Evolutionary conservation across 2,888 invertebrate species (phyloP).

Genomic region (Anagyrus pseudococci): DNA sequence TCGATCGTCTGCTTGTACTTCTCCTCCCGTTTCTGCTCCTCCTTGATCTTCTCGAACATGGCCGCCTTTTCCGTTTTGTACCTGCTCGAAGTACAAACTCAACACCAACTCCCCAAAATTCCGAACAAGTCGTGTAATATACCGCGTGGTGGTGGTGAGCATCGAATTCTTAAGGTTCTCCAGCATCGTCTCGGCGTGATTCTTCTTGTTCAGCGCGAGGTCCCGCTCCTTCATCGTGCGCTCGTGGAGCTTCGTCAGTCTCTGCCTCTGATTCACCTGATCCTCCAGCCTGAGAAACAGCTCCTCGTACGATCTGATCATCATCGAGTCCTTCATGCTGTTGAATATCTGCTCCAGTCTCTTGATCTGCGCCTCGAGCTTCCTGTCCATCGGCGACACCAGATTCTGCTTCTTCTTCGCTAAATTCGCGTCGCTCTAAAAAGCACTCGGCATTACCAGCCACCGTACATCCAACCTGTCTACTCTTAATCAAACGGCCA

Average conservation of each 20-base stretch:
- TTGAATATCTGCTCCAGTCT: conserved; percentile 59
- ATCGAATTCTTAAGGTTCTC: conserved; percentile 63
- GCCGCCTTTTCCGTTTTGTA: conserved; percentile 64
- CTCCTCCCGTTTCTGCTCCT: conserved; percentile 61
- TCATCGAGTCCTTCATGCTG: conserved; percentile 57
- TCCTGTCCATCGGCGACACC: conserved; percentile 44
- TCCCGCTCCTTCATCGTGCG: conserved; percentile 63
- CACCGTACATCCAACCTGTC: not conserved
- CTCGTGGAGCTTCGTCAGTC: conserved; percentile 62
- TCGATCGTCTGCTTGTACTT: conserved; percentile 61
- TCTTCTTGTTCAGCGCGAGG: conserved; percentile 63
- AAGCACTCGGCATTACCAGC: not conserved
- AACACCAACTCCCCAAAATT: not conserved
- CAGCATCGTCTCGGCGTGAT: conserved; percentile 65
- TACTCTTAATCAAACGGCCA: conserved; percentile 17
- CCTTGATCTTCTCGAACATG: conserved; percentile 61
- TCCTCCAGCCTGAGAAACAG: conserved; percentile 64
- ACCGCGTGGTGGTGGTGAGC: conserved; percentile 51
- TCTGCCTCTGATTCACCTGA: conserved; percentile 64
- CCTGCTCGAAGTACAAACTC: conserved; percentile 52
- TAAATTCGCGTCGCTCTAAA: conserved; percentile 44
- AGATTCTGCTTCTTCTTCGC: conserved; percentile 15
- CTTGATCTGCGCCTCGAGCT: conserved; percentile 55
- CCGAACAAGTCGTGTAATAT: conserved; percentile 28
- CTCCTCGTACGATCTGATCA: conserved; percentile 60